Evolutionary conservation across 2,888 invertebrate species (phyloP).

Genomic region (Thumatha senex): DNA sequence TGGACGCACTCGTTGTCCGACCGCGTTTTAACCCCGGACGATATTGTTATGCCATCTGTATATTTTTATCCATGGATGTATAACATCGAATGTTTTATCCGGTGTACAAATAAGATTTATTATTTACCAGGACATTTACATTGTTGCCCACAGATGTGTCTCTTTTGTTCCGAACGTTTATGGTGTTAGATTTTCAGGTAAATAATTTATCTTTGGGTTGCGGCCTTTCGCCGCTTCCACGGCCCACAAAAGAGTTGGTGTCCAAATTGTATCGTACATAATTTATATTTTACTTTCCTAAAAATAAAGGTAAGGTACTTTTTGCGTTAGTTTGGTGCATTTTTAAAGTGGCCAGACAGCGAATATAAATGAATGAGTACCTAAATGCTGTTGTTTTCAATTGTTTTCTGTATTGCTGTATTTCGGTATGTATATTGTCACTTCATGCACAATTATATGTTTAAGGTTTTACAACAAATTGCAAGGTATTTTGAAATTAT

Average conservation of each 20-base stretch:
- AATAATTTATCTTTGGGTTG: slow-evolving; percentile 40
- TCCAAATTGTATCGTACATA: slow-evolving; percentile 38
- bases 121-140: slow-evolving; percentile 53
- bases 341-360: slow-evolving; percentile 15
- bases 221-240: slow-evolving; percentile 34
- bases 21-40: slow-evolving; percentile 39
- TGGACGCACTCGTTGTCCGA: slow-evolving; percentile 21
- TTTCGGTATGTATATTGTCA: too few relatives aligned
- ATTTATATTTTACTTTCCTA: slow-evolving; percentile 32
- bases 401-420: too few relatives aligned
- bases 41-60: slow-evolving; percentile 53
- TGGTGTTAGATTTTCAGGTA: slow-evolving; percentile 41
- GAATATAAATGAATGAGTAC: too few relatives aligned
- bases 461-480: too few relatives aligned
- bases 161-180: slow-evolving; percentile 39
- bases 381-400: too few relatives aligned
- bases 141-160: slow-evolving; percentile 44
- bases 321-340: slow-evolving; percentile 29
- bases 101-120: slow-evolving; percentile 47
- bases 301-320: slow-evolving; percentile 31
- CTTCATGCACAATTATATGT: too few relatives aligned
- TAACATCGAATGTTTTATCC: slow-evolving; percentile 41
- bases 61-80: slow-evolving; percentile 52
- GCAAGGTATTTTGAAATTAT: too few relatives aligned
- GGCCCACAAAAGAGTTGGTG: slow-evolving; percentile 26